phyloP scores from a whole-genome alignment of 2,797 vertebrate species.

The Pterois miles region DNA sequence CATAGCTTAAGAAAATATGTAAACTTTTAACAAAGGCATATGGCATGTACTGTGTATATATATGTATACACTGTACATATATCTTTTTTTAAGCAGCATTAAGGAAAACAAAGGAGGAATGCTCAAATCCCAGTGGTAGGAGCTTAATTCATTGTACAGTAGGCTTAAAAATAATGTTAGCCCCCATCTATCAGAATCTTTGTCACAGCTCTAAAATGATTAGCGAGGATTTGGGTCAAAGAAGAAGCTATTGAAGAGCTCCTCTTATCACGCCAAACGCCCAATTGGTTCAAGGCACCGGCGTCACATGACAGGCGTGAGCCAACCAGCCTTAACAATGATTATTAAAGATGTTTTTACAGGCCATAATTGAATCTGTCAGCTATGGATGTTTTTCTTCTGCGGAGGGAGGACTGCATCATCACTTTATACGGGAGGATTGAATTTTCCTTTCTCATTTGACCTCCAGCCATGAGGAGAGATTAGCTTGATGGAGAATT shows the following conservation, averaged over 20 bases:
- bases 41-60: not conserved
- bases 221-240: constrained; percentile 75
- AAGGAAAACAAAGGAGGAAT: constrained; percentile 47
- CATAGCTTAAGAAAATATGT: not conserved
- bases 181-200: constrained; percentile 53
- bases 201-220: constrained; percentile 75
- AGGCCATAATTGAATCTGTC: constrained; percentile 49
- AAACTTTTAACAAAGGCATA: not conserved
- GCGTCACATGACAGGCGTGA: constrained; percentile 42
- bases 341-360: constrained; percentile 43
- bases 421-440: not conserved
- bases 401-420: not conserved
- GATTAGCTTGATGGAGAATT: constrained; percentile 42
- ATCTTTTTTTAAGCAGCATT: not conserved
- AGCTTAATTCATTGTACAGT: constrained; percentile 53
- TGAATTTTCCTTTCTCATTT: not conserved
- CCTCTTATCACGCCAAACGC: constrained; percentile 42
- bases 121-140: constrained; percentile 38
- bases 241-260: constrained; percentile 57
- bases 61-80: no score
- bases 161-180: constrained; percentile 62
- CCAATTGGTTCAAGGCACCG: constrained; percentile 35
- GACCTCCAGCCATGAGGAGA: not conserved
- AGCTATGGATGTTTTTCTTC: not conserved
- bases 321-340: constrained; percentile 35